Conservation (phyloP, 2,113 vertebrate species). For the Myotis brandtii region DNA sequence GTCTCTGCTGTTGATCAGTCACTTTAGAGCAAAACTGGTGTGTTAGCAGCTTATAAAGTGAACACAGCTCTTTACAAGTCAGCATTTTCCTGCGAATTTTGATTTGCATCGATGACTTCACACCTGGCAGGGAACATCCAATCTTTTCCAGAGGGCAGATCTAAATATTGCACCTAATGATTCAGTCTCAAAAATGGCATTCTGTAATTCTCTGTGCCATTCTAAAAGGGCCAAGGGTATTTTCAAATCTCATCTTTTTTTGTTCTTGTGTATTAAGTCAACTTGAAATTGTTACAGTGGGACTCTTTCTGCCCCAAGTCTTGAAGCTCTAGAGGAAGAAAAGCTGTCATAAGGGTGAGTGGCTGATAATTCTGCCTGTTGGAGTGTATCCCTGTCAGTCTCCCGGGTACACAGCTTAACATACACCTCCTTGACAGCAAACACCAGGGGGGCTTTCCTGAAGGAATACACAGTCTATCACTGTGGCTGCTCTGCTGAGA, state of each 20-base stretch:
- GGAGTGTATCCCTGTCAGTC: conserved; percentile 79
- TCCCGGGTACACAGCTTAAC: conserved; percentile 64
- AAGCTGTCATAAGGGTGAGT: conserved; percentile 49
- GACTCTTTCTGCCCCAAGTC: conserved; percentile 57
- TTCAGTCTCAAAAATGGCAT: conserved; percentile 52
- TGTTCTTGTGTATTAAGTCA: conserved; percentile 67
- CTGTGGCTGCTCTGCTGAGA: conserved; percentile 25
- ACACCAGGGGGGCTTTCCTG: conserved; percentile 63
- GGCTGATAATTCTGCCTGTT: conserved; percentile 64
- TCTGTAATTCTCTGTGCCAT: conserved; percentile 64
- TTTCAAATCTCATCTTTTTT: conserved; percentile 70
- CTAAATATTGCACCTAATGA: conserved; percentile 59
- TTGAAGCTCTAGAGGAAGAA: conserved; percentile 66
- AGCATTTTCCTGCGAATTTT: conserved; percentile 55
- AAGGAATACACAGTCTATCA: not conserved
- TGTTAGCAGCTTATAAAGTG: not conserved
- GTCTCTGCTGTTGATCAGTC: not conserved
- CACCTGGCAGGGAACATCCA: conserved; percentile 26
- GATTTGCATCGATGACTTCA: conserved; percentile 51
- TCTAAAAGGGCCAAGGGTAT: conserved; percentile 50
- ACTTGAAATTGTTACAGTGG: conserved; percentile 73
- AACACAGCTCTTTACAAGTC: conserved; percentile 30
- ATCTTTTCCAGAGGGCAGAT: conserved; percentile 57
- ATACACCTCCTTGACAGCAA: conserved; percentile 43
- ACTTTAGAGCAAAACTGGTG: not conserved